Evolutionary conservation across 2,888 invertebrate genomes (phyloP).

Genomic region (Homarus gammarus): DNA sequence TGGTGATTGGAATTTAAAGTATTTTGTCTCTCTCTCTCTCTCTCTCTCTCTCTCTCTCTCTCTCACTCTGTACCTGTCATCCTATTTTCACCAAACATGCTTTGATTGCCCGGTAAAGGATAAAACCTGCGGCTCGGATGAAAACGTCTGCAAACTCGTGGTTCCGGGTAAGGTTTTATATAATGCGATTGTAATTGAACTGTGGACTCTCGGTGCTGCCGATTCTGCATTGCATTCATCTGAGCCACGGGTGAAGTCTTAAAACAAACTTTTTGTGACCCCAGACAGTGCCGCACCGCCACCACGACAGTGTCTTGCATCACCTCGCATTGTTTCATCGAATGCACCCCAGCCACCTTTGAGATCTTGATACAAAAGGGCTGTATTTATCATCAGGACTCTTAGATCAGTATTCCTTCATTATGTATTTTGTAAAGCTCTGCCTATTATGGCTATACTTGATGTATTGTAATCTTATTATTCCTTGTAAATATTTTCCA

Average conservation of each 20-base stretch:
- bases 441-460: constrained; percentile 39
- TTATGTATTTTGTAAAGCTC: constrained; percentile 26
- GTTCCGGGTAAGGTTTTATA: constrained; percentile 29
- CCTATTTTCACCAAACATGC: constrained; percentile 37
- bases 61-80: constrained; percentile 54
- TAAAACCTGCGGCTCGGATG: constrained; percentile 53
- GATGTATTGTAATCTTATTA: constrained; percentile 47
- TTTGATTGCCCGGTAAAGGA: constrained; percentile 63
- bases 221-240: constrained; percentile 19
- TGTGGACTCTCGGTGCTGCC: constrained; percentile 13
- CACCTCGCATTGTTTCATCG: constrained; percentile 67
- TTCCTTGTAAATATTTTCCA: constrained; percentile 57
- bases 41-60: constrained; percentile 40
- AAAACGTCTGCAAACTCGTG: constrained; percentile 36
- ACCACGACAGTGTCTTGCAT: constrained; percentile 67
- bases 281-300: constrained; percentile 67
- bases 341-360: constrained; percentile 61
- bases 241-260: constrained; percentile 37
- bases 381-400: constrained; percentile 45
- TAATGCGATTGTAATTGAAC: constrained; percentile 40
- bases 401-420: constrained; percentile 51
- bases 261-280: constrained; percentile 43
- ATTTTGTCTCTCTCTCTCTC: constrained; percentile 24
- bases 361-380: constrained; percentile 20
- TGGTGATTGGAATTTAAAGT: constrained; percentile 6